Conservation (phyloP, 2,797 vertebrate genomes). For the Oreochromis grahami region DNA sequence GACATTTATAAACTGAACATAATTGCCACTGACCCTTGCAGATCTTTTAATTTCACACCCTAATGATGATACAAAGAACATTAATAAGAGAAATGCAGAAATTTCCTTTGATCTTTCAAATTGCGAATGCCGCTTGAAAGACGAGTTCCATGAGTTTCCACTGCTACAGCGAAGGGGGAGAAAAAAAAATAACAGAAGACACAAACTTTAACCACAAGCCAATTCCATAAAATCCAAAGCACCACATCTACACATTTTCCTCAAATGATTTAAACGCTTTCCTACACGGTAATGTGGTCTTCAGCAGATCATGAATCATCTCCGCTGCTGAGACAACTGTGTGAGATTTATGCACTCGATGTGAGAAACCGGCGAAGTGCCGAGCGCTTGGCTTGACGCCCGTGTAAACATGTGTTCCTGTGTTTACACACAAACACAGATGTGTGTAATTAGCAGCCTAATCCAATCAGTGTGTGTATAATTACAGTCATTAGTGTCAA, state of each 20-base stretch:
- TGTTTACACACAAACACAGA: conserved; percentile 67
- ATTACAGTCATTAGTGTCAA: conserved; percentile 74
- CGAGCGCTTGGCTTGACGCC: conserved; percentile 57
- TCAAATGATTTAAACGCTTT: conserved; percentile 62
- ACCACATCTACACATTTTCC: conserved; percentile 33
- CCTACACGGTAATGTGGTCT: conserved; percentile 57
- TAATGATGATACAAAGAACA: conserved; percentile 55
- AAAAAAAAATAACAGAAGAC: conserved; percentile 12
- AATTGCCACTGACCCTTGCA: conserved; percentile 63
- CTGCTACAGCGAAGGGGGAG: not conserved
- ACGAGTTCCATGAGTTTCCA: conserved; percentile 8
- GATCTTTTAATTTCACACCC: conserved; percentile 71
- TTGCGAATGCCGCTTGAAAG: conserved; percentile 30
- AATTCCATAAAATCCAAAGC: conserved; percentile 38
- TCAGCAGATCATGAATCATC: conserved; percentile 66
- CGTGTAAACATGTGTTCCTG: conserved; percentile 69
- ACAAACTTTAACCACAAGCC: conserved; percentile 17
- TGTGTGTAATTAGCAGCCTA: conserved; percentile 74
- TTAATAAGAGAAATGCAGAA: conserved; percentile 48
- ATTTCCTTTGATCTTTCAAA: conserved; percentile 59
- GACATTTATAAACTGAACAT: conserved; percentile 59
- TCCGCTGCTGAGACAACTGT: conserved; percentile 52
- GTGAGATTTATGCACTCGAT: conserved; percentile 67
- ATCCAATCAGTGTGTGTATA: conserved; percentile 75
- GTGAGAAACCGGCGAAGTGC: conserved; percentile 48